A percentile compares a stretch with the other conserved stretches of the same genome.
phyloP scores from a whole-genome alignment of 2,113 vertebrate genomes.

The Turnix velox region DNA sequence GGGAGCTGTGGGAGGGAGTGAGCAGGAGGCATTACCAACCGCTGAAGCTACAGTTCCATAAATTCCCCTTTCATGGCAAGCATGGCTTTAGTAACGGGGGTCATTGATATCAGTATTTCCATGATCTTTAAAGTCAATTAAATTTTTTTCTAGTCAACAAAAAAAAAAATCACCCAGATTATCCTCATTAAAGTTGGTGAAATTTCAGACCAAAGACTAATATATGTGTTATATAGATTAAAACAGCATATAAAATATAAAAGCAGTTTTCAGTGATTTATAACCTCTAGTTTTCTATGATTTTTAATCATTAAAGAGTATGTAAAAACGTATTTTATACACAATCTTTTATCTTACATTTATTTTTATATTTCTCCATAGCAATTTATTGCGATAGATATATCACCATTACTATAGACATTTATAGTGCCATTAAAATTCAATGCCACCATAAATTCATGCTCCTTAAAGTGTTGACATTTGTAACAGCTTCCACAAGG shows the following conservation, averaged over 20 bases:
- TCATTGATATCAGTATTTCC: background rate
- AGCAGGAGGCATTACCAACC: background rate
- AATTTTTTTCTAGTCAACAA: constrained; percentile 47
- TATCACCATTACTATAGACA: constrained; percentile 79
- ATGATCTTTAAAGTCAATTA: constrained; percentile 47
- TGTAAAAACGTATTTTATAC: constrained; percentile 82
- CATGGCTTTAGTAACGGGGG: background rate
- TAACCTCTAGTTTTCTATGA: constrained; percentile 69
- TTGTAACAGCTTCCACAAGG: constrained; percentile 81
- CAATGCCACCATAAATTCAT: constrained; percentile 78
- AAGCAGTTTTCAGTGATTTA: constrained; percentile 59
- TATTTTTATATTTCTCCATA: constrained; percentile 82
- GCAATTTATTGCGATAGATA: constrained; percentile 76
- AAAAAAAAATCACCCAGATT: constrained; percentile 49
- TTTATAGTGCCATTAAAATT: constrained; percentile 83
- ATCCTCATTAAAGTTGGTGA: constrained; percentile 27
- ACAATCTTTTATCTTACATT: constrained; percentile 80
- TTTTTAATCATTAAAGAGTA: constrained; percentile 79
- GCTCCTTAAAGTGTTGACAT: constrained; percentile 79
- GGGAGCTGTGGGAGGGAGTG: background rate
- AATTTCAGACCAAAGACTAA: constrained; percentile 17
- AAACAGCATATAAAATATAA: constrained; percentile 19
- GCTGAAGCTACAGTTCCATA: background rate
- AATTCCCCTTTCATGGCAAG: background rate
- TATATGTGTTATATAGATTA: background rate